Base-by-base conservation (phyloP, 1,140 invertebrate species). In the Pseudomyrmex gracilis region DNA sequence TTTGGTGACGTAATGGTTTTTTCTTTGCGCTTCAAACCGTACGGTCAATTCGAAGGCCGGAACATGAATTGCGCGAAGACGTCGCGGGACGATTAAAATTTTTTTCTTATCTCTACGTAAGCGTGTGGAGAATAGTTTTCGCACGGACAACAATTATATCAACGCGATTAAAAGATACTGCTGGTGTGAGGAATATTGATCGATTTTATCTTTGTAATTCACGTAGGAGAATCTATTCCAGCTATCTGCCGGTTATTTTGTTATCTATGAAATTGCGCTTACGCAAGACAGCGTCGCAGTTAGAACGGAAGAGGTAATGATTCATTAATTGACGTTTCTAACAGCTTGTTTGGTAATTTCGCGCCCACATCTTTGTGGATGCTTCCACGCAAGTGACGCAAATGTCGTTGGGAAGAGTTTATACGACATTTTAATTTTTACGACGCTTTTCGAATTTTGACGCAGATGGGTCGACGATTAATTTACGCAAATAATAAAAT, bases 151-250 rank as follows among this genome's bases (percentile, higher is more conserved):
- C 34, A 34, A 34, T 34, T 34, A 34, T 34, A 34, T 34, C 34
- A 34, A 34, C 34, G 34, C 34, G 4, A n/a, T 34, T 34, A 34
- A 34, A 0, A 0, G n/a, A n/a, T n/a, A n/a, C n/a, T 34, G 4
- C 34, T 34, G 34, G 34, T 34, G 4, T 13, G 20, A 24, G 10
- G 7, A 47, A 2, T 10, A 22, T 22, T 45, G 9, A 8, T 64
- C 4, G 45, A 74, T 64, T 24, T 47, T 49, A 74, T 51, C 58
- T 63, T 49, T 3, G 12, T 74, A 63, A 74, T 34, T 34, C 34
- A 34, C 7, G 34, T 34, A 34, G 34, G 5, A 34, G 34, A 34
- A 34, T 4, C 34, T 34, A 34, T 34, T 34, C 5, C 34, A 34
- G n/a, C 34, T 34, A 34, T 34, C 34, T 34, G 34, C 5, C 34